Percentiles rank a stretch among this genome's conserved stretches.
Evolutionary conservation across 2,888 invertebrate species (phyloP).

Genomic region (Stramonita haemastoma): DNA sequence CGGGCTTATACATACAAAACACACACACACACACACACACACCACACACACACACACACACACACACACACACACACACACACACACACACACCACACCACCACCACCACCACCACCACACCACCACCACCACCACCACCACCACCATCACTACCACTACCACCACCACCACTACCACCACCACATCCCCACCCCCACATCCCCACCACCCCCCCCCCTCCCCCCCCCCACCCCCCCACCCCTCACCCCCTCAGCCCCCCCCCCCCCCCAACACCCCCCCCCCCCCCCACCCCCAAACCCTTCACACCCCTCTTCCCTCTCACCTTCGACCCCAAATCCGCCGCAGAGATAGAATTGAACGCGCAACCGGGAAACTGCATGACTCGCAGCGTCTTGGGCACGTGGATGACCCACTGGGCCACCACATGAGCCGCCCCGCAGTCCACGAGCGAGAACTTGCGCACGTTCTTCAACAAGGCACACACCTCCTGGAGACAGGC

Average conservation of each 20-base stretch:
- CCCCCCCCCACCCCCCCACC: background rate
- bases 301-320: background rate
- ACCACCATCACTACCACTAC: background rate
- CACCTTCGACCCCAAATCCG: slow-evolving; percentile 57
- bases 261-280: background rate
- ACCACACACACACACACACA: too few species aligned
- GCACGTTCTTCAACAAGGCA: slow-evolving; percentile 58
- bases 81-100: too few species aligned
- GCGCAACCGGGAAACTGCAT: slow-evolving; percentile 62
- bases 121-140: background rate
- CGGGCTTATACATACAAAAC: too few species aligned
- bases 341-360: slow-evolving; percentile 67
- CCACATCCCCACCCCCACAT: too few species aligned
- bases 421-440: slow-evolving; percentile 62
- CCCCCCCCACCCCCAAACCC: background rate
- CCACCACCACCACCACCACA: too few species aligned
- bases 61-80: too few species aligned
- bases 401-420: slow-evolving; percentile 66
- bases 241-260: background rate
- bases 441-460: slow-evolving; percentile 60
- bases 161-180: background rate
- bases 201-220: background rate
- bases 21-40: too few species aligned
- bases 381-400: slow-evolving; percentile 58
- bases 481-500: slow-evolving; percentile 66